A percentile compares a stretch with the other conserved stretches of the same genome.
phyloP scores from a whole-genome alignment of 2,113 vertebrate genomes.

The Aegotheles bennettii region DNA sequence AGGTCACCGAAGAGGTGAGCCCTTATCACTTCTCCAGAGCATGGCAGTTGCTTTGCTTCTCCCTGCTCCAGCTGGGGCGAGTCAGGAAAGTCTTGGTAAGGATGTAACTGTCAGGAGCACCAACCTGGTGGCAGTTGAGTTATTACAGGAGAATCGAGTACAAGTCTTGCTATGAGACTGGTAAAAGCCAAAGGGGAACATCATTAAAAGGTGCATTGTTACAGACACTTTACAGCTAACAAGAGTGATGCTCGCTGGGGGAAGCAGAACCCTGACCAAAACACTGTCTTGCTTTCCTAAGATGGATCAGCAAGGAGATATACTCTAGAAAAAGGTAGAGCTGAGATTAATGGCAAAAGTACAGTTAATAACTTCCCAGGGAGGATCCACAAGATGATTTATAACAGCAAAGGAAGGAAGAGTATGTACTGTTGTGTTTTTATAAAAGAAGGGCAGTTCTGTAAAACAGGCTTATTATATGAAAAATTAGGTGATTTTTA shows the following conservation, averaged over 20 bases:
- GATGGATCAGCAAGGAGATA: background rate
- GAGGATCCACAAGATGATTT: background rate
- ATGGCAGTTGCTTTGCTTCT: constrained; percentile 3
- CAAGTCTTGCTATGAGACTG: background rate
- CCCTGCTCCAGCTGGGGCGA: constrained; percentile 36
- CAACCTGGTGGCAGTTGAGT: constrained; percentile 31
- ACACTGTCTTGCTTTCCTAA: background rate
- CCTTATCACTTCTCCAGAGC: constrained; percentile 17
- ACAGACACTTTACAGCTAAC: background rate
- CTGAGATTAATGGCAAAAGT: background rate
- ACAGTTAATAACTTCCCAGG: background rate
- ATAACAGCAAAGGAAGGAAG: background rate
- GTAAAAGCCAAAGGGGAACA: constrained; percentile 9
- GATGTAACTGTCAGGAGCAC: constrained; percentile 26
- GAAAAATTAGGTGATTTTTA: background rate
- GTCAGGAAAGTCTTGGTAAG: constrained; percentile 4
- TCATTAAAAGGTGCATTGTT: constrained; percentile 32
- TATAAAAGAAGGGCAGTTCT: background rate
- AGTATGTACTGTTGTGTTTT: background rate
- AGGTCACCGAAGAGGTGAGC: constrained; percentile 35
- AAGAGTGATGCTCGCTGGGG: background rate
- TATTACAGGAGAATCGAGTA: constrained; percentile 50
- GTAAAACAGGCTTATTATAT: background rate
- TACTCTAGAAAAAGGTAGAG: background rate
- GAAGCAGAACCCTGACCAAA: background rate